These are phyloP conservation scores for Adineta ricciae DNA, from an alignment of 2,888 invertebrate species.

Conservation along the genomic window DNA sequence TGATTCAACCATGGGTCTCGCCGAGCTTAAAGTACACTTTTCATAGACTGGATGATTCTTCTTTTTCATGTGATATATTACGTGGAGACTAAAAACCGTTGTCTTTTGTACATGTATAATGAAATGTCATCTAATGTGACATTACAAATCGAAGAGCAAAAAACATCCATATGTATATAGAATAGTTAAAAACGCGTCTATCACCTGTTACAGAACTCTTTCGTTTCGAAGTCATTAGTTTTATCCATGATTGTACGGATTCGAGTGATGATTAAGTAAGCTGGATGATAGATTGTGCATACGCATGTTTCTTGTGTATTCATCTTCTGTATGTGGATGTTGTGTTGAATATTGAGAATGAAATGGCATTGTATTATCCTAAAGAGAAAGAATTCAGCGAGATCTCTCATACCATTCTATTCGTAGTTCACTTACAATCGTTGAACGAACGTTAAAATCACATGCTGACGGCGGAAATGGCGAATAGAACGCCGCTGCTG, in stretches of 20 bases:
- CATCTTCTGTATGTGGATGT: background rate
- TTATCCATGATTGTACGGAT: background rate
- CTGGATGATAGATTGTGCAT: background rate
- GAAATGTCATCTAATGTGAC: background rate
- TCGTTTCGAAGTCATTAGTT: background rate
- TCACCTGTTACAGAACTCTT: background rate
- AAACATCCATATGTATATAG: background rate
- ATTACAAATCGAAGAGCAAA: background rate
- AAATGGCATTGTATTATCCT: background rate
- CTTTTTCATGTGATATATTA: too few relatives aligned
- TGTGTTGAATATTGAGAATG: background rate
- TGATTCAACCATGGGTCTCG: background rate
- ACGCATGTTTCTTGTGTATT: background rate
- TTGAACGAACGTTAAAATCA: background rate
- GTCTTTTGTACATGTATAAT: background rate
- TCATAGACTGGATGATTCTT: too few relatives aligned
- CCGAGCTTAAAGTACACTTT: slow-evolving; percentile 7
- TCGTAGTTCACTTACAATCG: background rate
- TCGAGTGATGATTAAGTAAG: background rate
- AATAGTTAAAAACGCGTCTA: background rate
- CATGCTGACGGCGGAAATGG: background rate
- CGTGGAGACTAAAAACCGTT: too few relatives aligned
- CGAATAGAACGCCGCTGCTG: background rate
- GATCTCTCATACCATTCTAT: background rate
- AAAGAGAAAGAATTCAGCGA: background rate